Conservation (phyloP, 1,140 invertebrate species). For the Oedothorax gibbosus region DNA sequence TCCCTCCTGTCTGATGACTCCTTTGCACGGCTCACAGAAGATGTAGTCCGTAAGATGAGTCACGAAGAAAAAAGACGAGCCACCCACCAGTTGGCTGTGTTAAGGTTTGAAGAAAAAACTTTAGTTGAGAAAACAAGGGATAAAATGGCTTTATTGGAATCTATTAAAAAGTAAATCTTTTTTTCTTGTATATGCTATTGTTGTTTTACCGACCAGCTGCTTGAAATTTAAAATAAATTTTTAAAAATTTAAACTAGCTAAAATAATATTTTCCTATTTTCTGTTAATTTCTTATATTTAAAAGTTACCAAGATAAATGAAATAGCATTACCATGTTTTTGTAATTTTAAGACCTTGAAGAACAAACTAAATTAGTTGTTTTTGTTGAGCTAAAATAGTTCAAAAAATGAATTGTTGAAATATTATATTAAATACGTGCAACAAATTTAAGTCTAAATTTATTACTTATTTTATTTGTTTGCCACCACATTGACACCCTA, state of each 20-base stretch:
- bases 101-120: conserved; percentile 73
- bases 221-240: not conserved
- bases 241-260: not conserved
- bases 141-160: conserved; percentile 72
- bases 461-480: too few relatives aligned
- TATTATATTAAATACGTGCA: too few relatives aligned
- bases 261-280: not conserved
- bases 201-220: not conserved
- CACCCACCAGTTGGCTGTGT: conserved; percentile 71
- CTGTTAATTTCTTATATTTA: too few relatives aligned
- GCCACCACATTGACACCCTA: too few relatives aligned
- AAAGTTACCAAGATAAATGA: too few relatives aligned
- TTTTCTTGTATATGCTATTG: not conserved
- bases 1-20: conserved; percentile 45
- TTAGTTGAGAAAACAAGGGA: conserved; percentile 74
- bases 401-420: too few relatives aligned
- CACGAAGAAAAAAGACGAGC: conserved; percentile 49
- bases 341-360: too few relatives aligned
- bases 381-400: too few relatives aligned
- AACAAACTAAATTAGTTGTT: too few relatives aligned
- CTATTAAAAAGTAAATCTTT: conserved; percentile 69
- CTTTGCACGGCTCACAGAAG: conserved; percentile 56
- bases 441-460: too few relatives aligned
- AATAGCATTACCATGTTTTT: too few relatives aligned
- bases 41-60: conserved; percentile 40